Evolutionary conservation across 1,140 invertebrate genomes (phyloP).

Genomic region (Popillia japonica): DNA sequence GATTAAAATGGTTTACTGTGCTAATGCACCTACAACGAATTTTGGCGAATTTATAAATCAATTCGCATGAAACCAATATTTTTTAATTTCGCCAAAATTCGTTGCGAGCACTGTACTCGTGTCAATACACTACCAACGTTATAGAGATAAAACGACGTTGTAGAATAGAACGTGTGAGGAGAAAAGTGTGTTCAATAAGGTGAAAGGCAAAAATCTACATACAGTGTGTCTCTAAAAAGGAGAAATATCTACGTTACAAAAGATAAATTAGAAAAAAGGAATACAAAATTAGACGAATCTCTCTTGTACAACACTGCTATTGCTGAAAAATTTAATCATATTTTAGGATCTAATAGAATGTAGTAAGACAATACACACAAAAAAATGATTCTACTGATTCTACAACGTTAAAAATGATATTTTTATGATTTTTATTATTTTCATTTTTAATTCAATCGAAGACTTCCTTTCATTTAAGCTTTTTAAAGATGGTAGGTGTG

Average conservation of each 20-base stretch:
- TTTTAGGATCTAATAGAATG: too few species aligned
- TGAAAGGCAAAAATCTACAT: conserved; percentile 2
- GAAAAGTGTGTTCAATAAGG: neutral
- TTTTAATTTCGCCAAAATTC: neutral
- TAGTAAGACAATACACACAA: too few species aligned
- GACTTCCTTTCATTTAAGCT: too few species aligned
- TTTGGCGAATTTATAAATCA: too few species aligned
- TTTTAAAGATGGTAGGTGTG: too few species aligned
- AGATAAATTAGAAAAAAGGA: neutral
- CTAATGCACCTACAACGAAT: too few species aligned
- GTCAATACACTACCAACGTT: neutral
- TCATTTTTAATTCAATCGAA: too few species aligned
- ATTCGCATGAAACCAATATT: too few species aligned
- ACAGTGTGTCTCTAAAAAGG: neutral
- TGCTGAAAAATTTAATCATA: neutral
- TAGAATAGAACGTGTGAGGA: neutral
- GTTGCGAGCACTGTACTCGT: neutral
- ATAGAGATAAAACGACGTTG: neutral
- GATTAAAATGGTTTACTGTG: too few species aligned
- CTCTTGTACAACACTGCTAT: neutral
- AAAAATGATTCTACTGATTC: too few species aligned
- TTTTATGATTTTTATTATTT: too few species aligned
- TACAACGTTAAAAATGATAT: too few species aligned
- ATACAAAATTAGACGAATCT: conserved; percentile 9
- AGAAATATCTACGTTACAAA: neutral